phyloP scores from a whole-genome alignment of 2,797 vertebrate species.

The Synaphobranchus kaupii region DNA sequence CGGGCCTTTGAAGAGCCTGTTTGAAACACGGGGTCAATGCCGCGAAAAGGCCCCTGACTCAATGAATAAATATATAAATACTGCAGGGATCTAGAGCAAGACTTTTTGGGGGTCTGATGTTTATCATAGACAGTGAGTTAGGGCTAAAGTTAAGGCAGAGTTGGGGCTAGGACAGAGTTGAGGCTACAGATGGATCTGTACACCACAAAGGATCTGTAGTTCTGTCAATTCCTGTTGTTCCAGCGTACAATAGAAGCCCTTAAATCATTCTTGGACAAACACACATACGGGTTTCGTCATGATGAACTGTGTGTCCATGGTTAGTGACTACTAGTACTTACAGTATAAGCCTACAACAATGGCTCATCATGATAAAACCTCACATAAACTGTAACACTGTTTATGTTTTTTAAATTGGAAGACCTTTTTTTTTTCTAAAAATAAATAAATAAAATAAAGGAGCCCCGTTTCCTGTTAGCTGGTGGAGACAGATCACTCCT shows the following conservation, averaged over 20 bases:
- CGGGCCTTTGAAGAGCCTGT: neutral
- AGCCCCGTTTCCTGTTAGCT: conserved; percentile 1
- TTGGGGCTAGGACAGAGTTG: neutral
- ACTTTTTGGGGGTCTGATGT: neutral
- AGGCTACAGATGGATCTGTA: no score
- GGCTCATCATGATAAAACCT: neutral
- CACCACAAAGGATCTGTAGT: neutral
- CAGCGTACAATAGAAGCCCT: neutral
- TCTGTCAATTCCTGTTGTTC: neutral
- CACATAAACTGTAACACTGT: neutral
- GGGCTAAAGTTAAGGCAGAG: neutral
- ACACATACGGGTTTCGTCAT: neutral
- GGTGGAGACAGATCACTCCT: conserved; percentile 26
- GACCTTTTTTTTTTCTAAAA: neutral
- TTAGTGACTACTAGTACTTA: neutral
- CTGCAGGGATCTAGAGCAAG: neutral
- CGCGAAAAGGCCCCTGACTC: neutral
- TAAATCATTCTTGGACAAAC: neutral
- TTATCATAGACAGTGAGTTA: neutral
- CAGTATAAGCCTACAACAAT: neutral
- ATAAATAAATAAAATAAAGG: conserved; percentile 17
- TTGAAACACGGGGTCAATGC: conserved; percentile 4
- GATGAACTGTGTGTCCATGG: neutral
- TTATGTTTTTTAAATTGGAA: neutral
- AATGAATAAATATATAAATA: conserved; percentile 17